phyloP scores from a whole-genome alignment of 2,113 vertebrate species.

The Poicephalus gulielmi region DNA sequence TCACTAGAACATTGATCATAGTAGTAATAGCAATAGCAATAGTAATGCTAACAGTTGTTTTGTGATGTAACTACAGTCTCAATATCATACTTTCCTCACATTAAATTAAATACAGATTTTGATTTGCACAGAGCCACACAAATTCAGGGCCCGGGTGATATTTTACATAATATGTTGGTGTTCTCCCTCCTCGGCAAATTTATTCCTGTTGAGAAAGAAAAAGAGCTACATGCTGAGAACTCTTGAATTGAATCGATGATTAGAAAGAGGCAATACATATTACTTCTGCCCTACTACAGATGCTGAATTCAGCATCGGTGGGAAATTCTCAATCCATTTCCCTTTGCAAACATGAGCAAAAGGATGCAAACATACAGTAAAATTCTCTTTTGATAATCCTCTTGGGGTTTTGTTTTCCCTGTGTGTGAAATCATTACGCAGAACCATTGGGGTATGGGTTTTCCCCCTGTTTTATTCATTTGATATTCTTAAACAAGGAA shows the following conservation, averaged over 20 bases:
- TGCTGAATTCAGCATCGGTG: neutral
- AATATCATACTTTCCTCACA: neutral
- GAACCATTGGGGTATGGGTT: neutral
- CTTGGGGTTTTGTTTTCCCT: neutral
- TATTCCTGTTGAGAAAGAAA: constrained; percentile 30
- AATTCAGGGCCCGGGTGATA: neutral
- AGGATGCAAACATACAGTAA: neutral
- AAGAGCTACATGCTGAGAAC: constrained; percentile 30
- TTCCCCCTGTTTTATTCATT: neutral
- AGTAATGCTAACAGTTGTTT: neutral
- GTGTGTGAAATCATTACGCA: neutral
- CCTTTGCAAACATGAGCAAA: constrained; percentile 21
- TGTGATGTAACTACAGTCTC: neutral
- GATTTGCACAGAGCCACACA: neutral
- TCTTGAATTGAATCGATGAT: constrained; percentile 20
- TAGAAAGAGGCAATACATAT: neutral
- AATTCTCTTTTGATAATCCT: neutral
- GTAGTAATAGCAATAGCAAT: neutral
- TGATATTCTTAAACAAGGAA: constrained; percentile 6
- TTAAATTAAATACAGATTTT: constrained; percentile 31
- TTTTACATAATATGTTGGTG: constrained; percentile 11
- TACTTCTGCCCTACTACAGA: constrained; percentile 33
- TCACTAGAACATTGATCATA: neutral
- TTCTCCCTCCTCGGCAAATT: constrained; percentile 30
- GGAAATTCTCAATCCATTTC: constrained; percentile 33